Conservation (phyloP, 2,113 vertebrate species). For the Petroica traversi region DNA sequence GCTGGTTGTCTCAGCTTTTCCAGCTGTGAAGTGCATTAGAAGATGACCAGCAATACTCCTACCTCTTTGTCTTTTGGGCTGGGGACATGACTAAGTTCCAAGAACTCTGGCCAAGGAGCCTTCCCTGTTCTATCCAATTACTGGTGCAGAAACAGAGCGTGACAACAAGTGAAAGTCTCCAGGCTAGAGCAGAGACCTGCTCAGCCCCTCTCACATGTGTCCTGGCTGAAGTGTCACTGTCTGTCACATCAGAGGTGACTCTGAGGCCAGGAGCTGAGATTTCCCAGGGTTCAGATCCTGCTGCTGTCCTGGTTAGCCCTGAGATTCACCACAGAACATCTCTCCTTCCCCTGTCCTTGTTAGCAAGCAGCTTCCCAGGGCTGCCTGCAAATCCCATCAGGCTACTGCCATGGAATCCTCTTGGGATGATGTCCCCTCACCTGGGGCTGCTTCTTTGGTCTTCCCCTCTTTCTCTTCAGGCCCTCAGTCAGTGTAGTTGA, state of each 20-base stretch:
- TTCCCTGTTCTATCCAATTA: neutral
- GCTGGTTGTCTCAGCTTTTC: neutral
- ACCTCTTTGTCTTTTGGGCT: neutral
- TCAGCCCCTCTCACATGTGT: neutral
- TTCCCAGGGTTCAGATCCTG: neutral
- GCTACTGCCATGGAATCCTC: neutral
- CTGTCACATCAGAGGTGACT: neutral
- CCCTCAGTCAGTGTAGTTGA: neutral
- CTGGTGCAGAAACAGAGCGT: neutral
- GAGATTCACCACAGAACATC: neutral
- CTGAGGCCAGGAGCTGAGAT: neutral
- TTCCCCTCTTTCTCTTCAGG: slow-evolving; percentile 62
- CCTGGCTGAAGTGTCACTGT: neutral
- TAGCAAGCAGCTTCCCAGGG: neutral
- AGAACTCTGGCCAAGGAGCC: neutral
- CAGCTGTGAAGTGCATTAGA: neutral
- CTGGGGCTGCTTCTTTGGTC: slow-evolving; percentile 62
- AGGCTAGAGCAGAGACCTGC: neutral
- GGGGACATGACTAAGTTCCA: neutral
- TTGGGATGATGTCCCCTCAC: neutral
- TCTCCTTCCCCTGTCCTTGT: neutral
- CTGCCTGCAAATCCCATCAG: neutral
- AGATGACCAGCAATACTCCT: neutral
- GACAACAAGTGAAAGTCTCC: neutral
- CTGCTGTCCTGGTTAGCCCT: neutral